Conservation (phyloP, 2,797 vertebrate species). For the Betta splendens region DNA sequence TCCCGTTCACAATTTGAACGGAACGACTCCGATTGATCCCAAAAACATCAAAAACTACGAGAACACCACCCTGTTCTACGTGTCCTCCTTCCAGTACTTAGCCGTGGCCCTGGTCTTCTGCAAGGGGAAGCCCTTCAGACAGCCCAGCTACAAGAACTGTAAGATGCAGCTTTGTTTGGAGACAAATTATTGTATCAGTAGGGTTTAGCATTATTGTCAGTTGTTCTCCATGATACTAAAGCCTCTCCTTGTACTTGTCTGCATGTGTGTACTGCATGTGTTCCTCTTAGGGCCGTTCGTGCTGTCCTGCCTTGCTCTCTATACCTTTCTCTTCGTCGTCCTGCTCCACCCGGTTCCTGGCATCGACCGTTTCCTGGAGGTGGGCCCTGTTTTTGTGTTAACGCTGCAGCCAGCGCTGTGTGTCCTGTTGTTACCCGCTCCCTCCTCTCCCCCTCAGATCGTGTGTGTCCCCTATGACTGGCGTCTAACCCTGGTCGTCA, state of each 20-base stretch:
- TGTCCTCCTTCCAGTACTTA: constrained; percentile 97
- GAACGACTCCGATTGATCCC: constrained; percentile 75
- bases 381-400: constrained; percentile 60
- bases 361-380: constrained; percentile 88
- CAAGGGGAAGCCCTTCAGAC: constrained; percentile 97
- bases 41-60: constrained; percentile 91
- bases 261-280: constrained; percentile 11
- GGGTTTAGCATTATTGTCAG: no score
- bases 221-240: no score
- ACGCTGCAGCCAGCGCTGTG: constrained; percentile 1
- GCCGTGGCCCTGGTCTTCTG: constrained; percentile 93
- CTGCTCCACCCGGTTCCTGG: constrained; percentile 88
- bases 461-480: constrained; percentile 91
- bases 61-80: constrained; percentile 96
- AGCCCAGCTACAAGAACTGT: constrained; percentile 97
- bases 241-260: no score
- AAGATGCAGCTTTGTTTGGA: constrained; percentile 52
- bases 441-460: constrained; percentile 79
- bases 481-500: constrained; percentile 86
- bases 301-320: constrained; percentile 84
- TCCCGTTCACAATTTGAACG: constrained; percentile 64
- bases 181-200: neutral
- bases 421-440: constrained; percentile 18
- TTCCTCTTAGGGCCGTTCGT: constrained; percentile 85
- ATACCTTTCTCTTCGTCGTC: constrained; percentile 88